These are phyloP conservation scores for Oreochromis tanganicae DNA, from an alignment of 2,113 vertebrate genomes.

Conservation along the genomic window DNA sequence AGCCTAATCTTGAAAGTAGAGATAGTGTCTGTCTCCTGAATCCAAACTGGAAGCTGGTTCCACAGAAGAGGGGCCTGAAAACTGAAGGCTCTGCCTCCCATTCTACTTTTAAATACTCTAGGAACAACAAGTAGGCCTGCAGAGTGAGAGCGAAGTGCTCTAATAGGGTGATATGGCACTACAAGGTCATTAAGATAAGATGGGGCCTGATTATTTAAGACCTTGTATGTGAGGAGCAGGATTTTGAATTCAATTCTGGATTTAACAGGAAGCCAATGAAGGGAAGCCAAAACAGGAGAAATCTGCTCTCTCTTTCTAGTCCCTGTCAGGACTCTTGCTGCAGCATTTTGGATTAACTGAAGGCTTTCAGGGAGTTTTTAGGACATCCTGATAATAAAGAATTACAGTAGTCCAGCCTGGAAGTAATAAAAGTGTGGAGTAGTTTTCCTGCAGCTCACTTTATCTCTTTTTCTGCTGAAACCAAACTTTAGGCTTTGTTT, in stretches of 20 bases:
- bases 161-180: neutral
- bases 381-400: neutral
- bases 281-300: neutral
- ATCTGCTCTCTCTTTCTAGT: neutral
- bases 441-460: neutral
- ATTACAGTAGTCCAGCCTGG: fast-evolving
- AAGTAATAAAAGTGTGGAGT: neutral
- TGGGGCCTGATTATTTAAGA: neutral
- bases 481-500: neutral
- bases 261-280: neutral
- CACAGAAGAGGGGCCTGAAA: neutral
- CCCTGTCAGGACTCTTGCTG: neutral
- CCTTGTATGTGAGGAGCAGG: neutral
- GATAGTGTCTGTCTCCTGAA: too few species aligned
- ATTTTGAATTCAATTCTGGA: neutral
- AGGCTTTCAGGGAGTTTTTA: neutral
- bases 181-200: neutral
- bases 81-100: neutral
- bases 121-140: neutral
- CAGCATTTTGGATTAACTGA: fast-evolving
- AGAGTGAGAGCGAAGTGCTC: fast-evolving
- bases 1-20: too few species aligned
- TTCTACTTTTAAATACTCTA: neutral
- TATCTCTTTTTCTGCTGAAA: neutral
- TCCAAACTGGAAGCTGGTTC: too few species aligned